phyloP scores from a whole-genome alignment of 2,888 invertebrate genomes.

The Chrysolina americana region DNA sequence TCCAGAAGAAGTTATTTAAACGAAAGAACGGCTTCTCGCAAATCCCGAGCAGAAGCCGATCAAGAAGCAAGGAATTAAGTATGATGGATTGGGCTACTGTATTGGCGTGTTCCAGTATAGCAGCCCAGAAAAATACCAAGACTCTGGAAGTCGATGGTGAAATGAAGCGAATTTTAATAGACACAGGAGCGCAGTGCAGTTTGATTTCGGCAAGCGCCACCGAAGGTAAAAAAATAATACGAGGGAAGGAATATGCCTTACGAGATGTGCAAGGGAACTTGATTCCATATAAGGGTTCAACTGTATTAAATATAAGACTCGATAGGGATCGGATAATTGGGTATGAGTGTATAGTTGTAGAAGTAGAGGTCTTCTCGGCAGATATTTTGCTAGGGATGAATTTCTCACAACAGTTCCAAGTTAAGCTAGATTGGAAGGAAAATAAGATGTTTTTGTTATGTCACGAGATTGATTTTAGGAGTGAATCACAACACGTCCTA shows the following conservation, averaged over 20 bases:
- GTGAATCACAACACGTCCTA: not conserved
- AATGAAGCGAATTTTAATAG: no score
- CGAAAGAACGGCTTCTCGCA: not conserved
- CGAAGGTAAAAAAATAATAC: not conserved
- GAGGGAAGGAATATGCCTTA: not conserved
- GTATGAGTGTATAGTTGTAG: no score
- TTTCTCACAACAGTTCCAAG: not conserved
- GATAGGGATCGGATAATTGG: no score
- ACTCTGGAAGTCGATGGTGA: not conserved
- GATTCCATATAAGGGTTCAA: no score
- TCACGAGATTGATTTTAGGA: not conserved
- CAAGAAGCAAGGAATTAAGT: not conserved
- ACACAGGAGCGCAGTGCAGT: not conserved
- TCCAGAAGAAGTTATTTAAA: no score
- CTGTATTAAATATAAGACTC: no score
- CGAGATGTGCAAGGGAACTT: no score
- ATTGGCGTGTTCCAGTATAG: no score
- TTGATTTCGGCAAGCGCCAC: not conserved
- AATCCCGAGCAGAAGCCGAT: no score
- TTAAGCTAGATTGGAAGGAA: not conserved
- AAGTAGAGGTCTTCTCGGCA: not conserved
- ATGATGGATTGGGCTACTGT: no score
- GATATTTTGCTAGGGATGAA: not conserved
- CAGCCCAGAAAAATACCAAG: not conserved
- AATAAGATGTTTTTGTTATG: not conserved